These are phyloP conservation scores for Phalacrocorax brasilianus DNA, from an alignment of 2,113 vertebrate genomes.

Conservation along the genomic window DNA sequence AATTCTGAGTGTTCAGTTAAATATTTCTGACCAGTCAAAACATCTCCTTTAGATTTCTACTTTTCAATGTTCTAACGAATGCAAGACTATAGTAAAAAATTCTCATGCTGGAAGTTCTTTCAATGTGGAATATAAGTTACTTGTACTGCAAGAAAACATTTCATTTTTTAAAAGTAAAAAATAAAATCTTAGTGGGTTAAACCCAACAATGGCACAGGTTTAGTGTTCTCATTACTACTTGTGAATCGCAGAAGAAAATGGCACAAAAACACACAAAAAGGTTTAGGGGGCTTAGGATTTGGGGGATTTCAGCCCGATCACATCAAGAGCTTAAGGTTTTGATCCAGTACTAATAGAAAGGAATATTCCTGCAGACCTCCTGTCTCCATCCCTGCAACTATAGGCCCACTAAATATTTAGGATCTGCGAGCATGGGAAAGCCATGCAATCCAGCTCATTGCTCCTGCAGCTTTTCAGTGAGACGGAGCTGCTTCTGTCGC, in stretches of 20 bases:
- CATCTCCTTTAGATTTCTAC: neutral
- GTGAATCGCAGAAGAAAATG: neutral
- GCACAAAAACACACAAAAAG: neutral
- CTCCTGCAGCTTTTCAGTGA: neutral
- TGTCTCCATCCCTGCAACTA: neutral
- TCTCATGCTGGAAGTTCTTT: neutral
- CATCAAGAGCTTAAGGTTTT: neutral
- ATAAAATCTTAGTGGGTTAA: neutral
- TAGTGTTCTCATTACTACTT: neutral
- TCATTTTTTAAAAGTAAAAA: neutral
- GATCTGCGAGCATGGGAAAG: neutral
- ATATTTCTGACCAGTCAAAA: neutral
- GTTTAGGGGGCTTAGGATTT: neutral
- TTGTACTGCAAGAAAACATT: neutral
- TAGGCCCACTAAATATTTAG: neutral
- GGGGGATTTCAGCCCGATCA: neutral
- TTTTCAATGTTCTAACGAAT: neutral
- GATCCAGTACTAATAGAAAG: neutral
- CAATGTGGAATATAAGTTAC: neutral
- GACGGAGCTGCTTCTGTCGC: neutral
- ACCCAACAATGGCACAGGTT: neutral
- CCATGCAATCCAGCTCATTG: neutral
- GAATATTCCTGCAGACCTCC: neutral
- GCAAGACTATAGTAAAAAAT: neutral
- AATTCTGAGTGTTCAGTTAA: neutral